phyloP scores from a whole-genome alignment of 2,113 vertebrate species.

The Dicrurus megarhynchus region DNA sequence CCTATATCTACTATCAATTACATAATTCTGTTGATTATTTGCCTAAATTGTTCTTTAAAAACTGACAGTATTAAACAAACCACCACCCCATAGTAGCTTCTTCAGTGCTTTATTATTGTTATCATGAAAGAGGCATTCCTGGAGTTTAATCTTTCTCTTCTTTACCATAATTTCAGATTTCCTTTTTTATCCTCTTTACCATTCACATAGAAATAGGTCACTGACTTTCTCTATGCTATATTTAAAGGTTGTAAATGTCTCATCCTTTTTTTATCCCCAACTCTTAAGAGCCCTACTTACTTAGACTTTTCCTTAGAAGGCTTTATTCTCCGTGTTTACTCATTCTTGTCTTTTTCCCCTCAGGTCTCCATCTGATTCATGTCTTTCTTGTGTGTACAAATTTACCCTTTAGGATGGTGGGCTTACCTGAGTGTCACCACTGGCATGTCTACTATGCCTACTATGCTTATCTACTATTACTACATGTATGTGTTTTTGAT shows the following conservation, averaged over 20 bases:
- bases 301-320: neutral
- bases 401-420: neutral
- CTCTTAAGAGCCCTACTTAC: neutral
- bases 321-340: neutral
- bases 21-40: neutral
- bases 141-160: neutral
- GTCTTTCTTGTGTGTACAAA: neutral
- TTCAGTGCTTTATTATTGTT: neutral
- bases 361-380: neutral
- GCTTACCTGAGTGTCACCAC: neutral
- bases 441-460: neutral
- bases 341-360: neutral
- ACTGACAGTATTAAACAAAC: neutral
- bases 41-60: neutral
- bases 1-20: neutral
- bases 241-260: neutral
- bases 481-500: neutral
- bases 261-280: neutral
- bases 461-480: neutral
- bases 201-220: neutral
- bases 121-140: neutral
- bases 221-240: neutral
- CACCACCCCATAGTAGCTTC: neutral
- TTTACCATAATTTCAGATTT: neutral
- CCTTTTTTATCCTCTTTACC: neutral